Conservation (phyloP, 30 jellyfish, hydroid and myxozoan species). For the Hydractinia symbiolongicarpus region DNA sequence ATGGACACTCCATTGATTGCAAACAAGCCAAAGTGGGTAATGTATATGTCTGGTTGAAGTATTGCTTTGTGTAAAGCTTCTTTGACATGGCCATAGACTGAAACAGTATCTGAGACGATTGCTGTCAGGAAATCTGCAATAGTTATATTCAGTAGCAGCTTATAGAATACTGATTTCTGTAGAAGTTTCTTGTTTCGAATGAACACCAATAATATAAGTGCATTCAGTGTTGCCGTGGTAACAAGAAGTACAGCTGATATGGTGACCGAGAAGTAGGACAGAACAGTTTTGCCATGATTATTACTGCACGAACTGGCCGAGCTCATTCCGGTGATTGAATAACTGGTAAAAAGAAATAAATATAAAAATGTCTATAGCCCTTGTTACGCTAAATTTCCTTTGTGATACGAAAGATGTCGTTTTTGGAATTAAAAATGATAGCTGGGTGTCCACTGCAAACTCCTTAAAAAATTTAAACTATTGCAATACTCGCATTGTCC, state of each 20-base stretch:
- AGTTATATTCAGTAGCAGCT: constrained; percentile 11
- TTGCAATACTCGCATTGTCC: too few species aligned
- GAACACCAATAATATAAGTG: neutral
- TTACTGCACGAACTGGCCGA: constrained; percentile 11
- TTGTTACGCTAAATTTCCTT: too few species aligned
- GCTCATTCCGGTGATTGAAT: neutral
- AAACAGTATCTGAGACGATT: constrained; percentile 5
- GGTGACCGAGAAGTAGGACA: neutral
- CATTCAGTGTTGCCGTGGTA: neutral
- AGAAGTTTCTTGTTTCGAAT: constrained; percentile 6
- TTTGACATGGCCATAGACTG: neutral
- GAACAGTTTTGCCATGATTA: neutral
- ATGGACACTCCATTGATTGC: neutral
- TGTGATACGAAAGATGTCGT: too few species aligned
- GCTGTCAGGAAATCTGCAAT: constrained; percentile 24
- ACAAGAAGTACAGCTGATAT: constrained; percentile 1
- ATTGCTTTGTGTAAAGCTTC: neutral
- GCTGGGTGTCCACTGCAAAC: too few species aligned
- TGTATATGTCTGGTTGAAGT: neutral
- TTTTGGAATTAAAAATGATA: too few species aligned
- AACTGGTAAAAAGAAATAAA: neutral
- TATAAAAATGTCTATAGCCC: too few species aligned
- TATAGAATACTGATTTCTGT: neutral
- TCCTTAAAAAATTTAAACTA: too few species aligned
- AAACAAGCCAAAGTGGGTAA: too few species aligned